Base-by-base conservation (phyloP, 2,113 vertebrate genomes). In the Felis chaus region DNA sequence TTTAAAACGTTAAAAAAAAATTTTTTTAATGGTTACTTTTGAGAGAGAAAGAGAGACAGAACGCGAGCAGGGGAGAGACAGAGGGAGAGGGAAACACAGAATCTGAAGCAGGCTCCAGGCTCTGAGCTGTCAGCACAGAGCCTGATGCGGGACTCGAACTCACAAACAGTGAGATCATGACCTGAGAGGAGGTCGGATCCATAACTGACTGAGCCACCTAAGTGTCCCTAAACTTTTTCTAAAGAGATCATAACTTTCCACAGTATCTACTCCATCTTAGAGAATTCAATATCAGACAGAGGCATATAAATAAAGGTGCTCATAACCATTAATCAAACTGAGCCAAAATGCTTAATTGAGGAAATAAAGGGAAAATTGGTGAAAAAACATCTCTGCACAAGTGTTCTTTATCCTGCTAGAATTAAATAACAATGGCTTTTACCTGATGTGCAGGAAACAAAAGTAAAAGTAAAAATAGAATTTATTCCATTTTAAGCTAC, bases 361-460 rank as follows among this genome's bases (percentile, higher is more conserved):
- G 31, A 80, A 95, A 91, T 76, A 86, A 68, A 94, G 36, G 23
- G 3, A 18, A 36, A 91, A 53, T 2, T 65, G 84, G 29, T 66
- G 6, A 66, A 86, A 78, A 94, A 76, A 23, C 4, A 95, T 53
- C 31, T 84, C 82, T 33, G 31, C 15, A 66, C 3, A 55, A 69
- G 9, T 80, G 29, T 13, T 83, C 39, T 88, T 33, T 85, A 65
- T 50, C 83, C 69, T 91, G n/a, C 36, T 74, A 85, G 66, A 91
- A 90, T 83, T 92, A 48, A 93, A 50, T 68, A 79, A 69, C 31
- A 95, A 88, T 15, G 53, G 48, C 18, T 5, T 92, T 96, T 68
- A 27, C 57, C 18, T 81, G 27, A 84, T 63, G 4, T 65, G 31
- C 14, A 92, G 18, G 25, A n/a, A 82, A 84, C 82, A 41, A 76